These are phyloP conservation scores for Acanthisitta chloris DNA, from an alignment of 2,113 vertebrate species.

Conservation along the genomic window DNA sequence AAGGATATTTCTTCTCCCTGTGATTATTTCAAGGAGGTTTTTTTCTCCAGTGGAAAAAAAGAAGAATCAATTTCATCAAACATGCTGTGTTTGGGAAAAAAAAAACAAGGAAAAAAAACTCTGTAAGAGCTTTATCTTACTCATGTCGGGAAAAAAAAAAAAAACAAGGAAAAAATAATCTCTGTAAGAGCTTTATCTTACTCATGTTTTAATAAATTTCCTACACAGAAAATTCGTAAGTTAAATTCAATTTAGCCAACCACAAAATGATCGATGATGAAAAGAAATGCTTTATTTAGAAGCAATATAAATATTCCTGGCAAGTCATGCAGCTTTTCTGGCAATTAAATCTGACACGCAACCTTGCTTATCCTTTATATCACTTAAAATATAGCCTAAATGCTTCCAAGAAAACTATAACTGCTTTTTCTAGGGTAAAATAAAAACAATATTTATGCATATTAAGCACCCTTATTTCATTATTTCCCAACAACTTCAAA, in stretches of 20 bases:
- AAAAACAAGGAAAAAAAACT: neutral
- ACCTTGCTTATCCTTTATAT: neutral
- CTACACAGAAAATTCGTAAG: neutral
- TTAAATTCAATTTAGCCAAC: neutral
- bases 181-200: neutral
- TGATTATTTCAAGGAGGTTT: neutral
- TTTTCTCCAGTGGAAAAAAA: rapidly evolving
- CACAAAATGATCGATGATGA: neutral
- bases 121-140: neutral
- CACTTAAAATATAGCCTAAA: neutral
- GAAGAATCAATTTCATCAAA: neutral
- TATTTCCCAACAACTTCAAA: neutral
- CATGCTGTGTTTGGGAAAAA: neutral
- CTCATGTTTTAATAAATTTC: neutral
- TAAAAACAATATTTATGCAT: neutral
- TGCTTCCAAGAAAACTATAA: neutral
- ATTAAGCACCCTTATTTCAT: neutral
- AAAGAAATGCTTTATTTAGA: neutral
- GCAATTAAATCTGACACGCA: neutral
- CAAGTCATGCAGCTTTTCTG: neutral
- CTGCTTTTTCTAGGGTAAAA: neutral
- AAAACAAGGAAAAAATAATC: neutral
- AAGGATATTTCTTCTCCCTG: neutral
- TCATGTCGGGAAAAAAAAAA: neutral
- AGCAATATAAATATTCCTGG: neutral